Evolutionary conservation across 2,797 vertebrate species (phyloP), one percentile per base, ranked within the genome.

Genomic region (Columba guinea): DNA sequence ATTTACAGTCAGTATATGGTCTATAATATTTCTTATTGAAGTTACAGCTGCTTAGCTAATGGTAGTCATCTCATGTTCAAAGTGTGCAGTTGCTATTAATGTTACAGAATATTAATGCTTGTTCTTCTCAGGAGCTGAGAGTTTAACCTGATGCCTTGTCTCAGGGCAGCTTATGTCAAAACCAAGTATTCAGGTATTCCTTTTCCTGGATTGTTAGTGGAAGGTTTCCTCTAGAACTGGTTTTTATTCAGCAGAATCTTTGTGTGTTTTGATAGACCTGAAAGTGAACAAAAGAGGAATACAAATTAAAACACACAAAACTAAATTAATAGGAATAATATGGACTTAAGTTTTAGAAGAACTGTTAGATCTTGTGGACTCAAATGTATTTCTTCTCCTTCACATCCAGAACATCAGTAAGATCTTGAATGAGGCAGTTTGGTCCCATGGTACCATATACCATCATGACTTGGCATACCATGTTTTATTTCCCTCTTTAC

Each of bases 1-100:
- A 69, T 44, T 55, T 8, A 14, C 0, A 0, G 16, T 75, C 49
- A 35, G 8, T 63, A 18, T 75, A 28, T 7, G 26, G 26, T 63
- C 23, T 67, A 0, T 70, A 64, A 28, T 65, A 11, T 83, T 76
- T 49, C 22, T 73, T 18, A 26, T 4, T 96, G 34, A 76, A 74
- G 18, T 86, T 77, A n/a, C 10, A 77, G 34, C 34, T 80, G 17
- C 26, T 69, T 89, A 78, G 26, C 34, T 69, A 44, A 28, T 9
- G 19, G 32, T 34, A 77, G 56, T 84, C 5, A 7, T 62, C 21
- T 41, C 60, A 17, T 62, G 32, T 69, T 83, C 32, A 35, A 52
- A 80, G n/a, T 49, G 81, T 9, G 3, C 34, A 59, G n/a, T 60
- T 91, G 67, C 60, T 83, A 30, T 82, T 91, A 78, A 37, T 41